Base-by-base conservation (phyloP, 2,113 vertebrate genomes). In the Prunella fulvescens region DNA sequence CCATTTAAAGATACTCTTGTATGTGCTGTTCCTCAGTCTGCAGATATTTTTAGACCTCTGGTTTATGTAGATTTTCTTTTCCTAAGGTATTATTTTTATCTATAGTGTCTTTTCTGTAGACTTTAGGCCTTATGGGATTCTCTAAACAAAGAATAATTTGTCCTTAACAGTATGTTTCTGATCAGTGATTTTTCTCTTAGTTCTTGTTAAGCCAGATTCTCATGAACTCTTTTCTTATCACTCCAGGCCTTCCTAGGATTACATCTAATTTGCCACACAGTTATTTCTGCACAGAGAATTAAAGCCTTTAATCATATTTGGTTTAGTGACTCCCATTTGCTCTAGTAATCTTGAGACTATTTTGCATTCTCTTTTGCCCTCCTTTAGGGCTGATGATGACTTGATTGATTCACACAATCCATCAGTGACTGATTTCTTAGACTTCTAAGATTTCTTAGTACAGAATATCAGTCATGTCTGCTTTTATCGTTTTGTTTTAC, bases 241-340 rank as follows among this genome's bases (percentile, higher is more conserved):
- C 77, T 87, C 39, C 47, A 80, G 70, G 70, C 51, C 77, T 72
- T 92, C 50, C 70, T 89, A 77, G 66, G 80, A 92, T 90, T 92
- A 67, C 61, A 92, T 82, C 71, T 54, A 90, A 56, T 88, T 97
- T 94, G 64, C 85, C 72, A 95, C 44, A 72, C 22, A 61, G 85
- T 85, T 93, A 92, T 92, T 96, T 96, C 84, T 93, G 82, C 91
- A 86, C 48, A 79, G 53, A 77, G 90, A 94, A 95, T 95, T 94
- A 94, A 92, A 94, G 60, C 9, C 19, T 35, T 96, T 97, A 84
- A 90, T 95, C 81, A 92, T 88, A 66, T 92, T 94, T 96, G 48
- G 71, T 81, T 96, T 97, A 88, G 74, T 88, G 74, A 89, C 60
- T 93, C 57, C 17, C 61, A 90, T 96, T 96, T 85, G 72, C 28